Conservation (phyloP, 2,113 vertebrate genomes). For the Actinemys pallida region DNA sequence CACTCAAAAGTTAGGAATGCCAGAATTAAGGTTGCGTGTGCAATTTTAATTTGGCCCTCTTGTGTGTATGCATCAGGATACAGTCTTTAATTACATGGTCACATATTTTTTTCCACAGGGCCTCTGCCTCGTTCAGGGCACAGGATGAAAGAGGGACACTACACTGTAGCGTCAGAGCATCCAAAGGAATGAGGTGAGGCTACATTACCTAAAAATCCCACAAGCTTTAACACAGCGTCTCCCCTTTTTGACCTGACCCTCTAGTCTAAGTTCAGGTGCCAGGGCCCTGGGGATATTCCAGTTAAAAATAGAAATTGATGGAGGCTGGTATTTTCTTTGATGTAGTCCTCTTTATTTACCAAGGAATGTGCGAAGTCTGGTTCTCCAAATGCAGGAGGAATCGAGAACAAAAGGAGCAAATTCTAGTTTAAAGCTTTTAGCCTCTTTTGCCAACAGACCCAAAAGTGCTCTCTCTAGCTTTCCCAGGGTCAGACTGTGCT, state of each 20-base stretch:
- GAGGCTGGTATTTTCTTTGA: background rate
- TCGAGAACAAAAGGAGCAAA: background rate
- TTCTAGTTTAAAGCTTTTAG: background rate
- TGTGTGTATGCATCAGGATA: rapidly evolving
- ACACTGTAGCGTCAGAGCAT: background rate
- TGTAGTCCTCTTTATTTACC: background rate
- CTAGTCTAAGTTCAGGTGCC: too few relatives aligned
- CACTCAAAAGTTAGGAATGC: too few relatives aligned
- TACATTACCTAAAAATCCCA: rapidly evolving
- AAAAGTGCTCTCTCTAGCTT: background rate
- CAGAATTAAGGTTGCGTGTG: background rate
- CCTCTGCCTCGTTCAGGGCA: rapidly evolving
- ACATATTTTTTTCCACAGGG: background rate
- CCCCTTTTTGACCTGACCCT: too few relatives aligned
- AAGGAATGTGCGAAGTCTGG: background rate
- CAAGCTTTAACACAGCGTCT: background rate
- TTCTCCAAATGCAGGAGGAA: background rate
- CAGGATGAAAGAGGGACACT: background rate
- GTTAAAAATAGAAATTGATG: background rate
- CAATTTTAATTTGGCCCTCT: background rate
- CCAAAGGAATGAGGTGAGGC: background rate
- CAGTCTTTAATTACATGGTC: background rate
- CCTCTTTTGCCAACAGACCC: background rate
- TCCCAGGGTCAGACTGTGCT: too few relatives aligned
- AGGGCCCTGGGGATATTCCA: background rate